Conservation (phyloP, 2,113 vertebrate species). For the Phasianus colchicus region DNA sequence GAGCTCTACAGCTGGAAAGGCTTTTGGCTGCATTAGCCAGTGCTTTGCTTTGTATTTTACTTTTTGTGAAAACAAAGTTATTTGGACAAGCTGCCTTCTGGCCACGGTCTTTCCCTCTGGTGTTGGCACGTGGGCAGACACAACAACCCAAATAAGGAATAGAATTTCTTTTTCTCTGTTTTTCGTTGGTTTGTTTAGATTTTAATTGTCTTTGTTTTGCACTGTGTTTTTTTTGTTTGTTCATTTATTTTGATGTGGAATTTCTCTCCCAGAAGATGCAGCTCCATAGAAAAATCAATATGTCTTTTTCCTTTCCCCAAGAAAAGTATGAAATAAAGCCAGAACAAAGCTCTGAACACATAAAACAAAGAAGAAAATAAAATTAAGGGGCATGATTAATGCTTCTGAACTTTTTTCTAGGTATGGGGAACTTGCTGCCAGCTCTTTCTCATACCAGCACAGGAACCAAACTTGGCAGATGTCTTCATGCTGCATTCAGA, state of each 20-base stretch:
- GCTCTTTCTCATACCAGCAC: background rate
- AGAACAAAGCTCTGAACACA: background rate
- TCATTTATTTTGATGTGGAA: background rate
- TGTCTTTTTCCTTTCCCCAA: background rate
- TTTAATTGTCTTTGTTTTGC: background rate
- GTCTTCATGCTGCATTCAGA: background rate
- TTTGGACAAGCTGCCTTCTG: background rate
- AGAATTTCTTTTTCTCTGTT: background rate
- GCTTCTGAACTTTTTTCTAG: background rate
- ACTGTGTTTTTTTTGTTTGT: background rate
- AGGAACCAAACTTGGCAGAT: background rate
- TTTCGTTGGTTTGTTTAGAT: background rate
- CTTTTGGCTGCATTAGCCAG: background rate
- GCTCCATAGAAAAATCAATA: background rate
- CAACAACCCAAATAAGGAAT: background rate
- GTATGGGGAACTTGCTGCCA: background rate
- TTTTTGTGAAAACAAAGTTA: background rate
- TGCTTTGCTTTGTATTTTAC: background rate
- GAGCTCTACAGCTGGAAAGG: background rate
- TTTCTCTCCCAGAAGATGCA: background rate
- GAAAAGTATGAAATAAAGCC: rapidly evolving
- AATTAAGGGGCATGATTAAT: background rate
- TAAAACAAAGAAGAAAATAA: background rate
- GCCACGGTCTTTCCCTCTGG: rapidly evolving
- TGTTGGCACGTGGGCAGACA: background rate